Conservation (phyloP, 1,140 invertebrate genomes). For the Micrasema minimum region DNA sequence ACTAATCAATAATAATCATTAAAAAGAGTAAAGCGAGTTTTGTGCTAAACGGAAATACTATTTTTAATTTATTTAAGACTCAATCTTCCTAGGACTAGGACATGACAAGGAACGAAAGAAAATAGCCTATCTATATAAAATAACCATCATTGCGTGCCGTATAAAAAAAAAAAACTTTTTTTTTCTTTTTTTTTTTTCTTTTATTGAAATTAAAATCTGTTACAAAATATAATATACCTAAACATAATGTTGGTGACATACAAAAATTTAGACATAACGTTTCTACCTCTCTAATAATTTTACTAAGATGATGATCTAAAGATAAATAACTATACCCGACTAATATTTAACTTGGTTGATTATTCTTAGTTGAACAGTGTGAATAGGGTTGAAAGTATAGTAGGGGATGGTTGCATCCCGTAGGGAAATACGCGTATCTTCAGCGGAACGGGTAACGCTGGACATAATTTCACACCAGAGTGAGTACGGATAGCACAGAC, state of each 20-base stretch:
- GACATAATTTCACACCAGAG: constrained; percentile 21
- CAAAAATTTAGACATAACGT: no score
- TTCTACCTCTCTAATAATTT: background rate
- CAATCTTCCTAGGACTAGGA: background rate
- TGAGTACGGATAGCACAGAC: constrained; percentile 15
- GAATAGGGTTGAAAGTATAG: no score
- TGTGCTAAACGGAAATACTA: no score
- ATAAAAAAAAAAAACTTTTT: no score
- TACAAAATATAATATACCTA: no score
- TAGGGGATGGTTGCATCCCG: background rate
- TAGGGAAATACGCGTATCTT: constrained; percentile 19
- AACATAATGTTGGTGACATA: no score
- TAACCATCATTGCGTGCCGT: no score
- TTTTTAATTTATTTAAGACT: background rate
- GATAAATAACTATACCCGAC: background rate
- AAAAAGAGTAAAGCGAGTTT: no score
- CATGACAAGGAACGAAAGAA: background rate
- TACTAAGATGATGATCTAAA: background rate
- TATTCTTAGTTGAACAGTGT: no score
- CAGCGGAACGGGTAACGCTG: constrained; percentile 6
- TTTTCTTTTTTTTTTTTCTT: no score
- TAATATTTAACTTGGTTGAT: background rate
- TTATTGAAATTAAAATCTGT: no score
- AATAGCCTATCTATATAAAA: background rate
- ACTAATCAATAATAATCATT: no score